Conservation (phyloP, 2,113 vertebrate genomes). For the Nipponia nippon region DNA sequence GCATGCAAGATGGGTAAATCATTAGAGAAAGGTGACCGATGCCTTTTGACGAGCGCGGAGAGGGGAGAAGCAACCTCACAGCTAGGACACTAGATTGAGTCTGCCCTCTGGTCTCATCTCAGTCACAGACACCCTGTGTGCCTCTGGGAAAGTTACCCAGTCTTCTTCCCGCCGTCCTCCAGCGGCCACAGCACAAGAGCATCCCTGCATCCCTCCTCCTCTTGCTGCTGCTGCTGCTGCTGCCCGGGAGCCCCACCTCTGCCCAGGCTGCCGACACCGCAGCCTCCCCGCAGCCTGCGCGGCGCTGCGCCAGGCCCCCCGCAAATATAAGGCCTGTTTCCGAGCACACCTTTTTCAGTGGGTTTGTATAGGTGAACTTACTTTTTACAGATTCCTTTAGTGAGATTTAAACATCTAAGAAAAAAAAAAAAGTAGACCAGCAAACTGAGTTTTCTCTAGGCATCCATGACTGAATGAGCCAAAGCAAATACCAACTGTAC, state of each 20-base stretch:
- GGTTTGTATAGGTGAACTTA: neutral
- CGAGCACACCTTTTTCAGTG: neutral
- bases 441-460: constrained; percentile 31
- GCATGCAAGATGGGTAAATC: constrained; percentile 9
- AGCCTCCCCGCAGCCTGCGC: neutral
- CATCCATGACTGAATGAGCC: constrained; percentile 1
- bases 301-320: neutral
- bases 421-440: neutral
- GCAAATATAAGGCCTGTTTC: neutral
- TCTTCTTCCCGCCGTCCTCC: neutral
- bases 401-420: neutral
- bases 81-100: neutral
- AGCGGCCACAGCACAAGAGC: neutral
- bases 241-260: neutral
- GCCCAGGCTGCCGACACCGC: neutral
- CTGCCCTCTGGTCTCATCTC: neutral
- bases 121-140: neutral
- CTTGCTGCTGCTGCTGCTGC: neutral
- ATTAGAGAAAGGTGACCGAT: neutral
- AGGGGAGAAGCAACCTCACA: neutral
- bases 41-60: neutral
- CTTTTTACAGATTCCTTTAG: neutral
- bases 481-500: constrained; percentile 28
- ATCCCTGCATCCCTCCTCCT: neutral
- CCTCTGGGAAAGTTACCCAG: neutral